Evolutionary conservation across 2,888 invertebrate genomes (phyloP), one percentile per base, ranked within the genome.

Genomic region (Stenotaenia linearis): DNA sequence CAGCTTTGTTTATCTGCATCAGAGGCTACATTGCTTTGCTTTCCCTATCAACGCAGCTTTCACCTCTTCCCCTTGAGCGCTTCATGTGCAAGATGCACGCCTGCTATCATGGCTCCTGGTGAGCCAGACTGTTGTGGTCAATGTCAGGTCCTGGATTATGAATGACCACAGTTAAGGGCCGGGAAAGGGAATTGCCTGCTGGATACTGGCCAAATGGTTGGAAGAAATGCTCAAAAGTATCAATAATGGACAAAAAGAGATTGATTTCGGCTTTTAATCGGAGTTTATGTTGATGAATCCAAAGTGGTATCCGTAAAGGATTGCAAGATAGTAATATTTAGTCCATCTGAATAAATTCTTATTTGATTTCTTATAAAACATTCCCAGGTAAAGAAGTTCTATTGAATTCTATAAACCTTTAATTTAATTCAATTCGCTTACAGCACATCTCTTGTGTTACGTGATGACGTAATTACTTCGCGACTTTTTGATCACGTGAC

Each of bases 41-140:
- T 56, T 25, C 15, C 61, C 61, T 25, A 61, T 61, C 61, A 61
- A 25, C 61, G 25, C 23, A 61, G 61, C 61, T 61, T 61, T 61
- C 61, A 61, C 61, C 61, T 61, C 61, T 61, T 61, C 61, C 61
- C 61, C 61, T 61, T 61, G 61, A 25, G 61, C 61, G 23, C 61
- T 61, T 61, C 25, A 61, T 61, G 61, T 25, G 61, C 61, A 61
- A 61, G 61, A 61, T 61, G 61, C 61, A 61, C 7, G 12, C 25
- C 15, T 61, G 12, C 61, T 61, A 61, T 61, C 61, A 61, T 61
- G 61, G 25, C 61, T 61, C 28, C 61, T 61, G 61, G 25, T 61
- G 61, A 25, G 61, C 61, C 61, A 61, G 61, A 61, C 61, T 10
- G 25, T 61, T 61, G 61, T 25, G 61, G 61, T 61, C 61, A 61